Percentiles rank a stretch among this genome's conserved stretches.
Conservation (phyloP, 1,140 invertebrate species). For the Rhynchophorus ferrugineus region DNA sequence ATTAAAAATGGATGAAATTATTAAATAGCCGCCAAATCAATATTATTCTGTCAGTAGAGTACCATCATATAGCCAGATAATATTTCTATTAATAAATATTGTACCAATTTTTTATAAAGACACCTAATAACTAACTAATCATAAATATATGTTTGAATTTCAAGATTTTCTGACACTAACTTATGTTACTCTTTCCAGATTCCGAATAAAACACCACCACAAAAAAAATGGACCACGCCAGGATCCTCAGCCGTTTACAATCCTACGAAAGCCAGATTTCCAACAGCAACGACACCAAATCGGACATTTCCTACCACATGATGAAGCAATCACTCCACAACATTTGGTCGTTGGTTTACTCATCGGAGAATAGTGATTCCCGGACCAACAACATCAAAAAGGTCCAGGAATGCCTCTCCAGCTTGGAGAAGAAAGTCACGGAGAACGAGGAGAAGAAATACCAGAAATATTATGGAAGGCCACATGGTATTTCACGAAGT, state of each 20-base stretch:
- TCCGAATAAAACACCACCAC: no score
- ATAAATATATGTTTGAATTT: no score
- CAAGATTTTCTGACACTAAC: no score
- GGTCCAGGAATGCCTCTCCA: conserved; percentile 12
- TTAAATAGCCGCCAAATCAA: no score
- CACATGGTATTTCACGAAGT: neutral
- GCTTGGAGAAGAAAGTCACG: conserved; percentile 16
- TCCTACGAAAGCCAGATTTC: conserved; percentile 19
- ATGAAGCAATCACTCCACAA: conserved; percentile 22
- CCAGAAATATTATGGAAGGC: conserved; percentile 14
- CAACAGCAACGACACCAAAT: conserved; percentile 11
- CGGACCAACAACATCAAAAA: conserved; percentile 17
- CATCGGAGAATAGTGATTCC: conserved; percentile 15
- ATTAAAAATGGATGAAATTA: no score
- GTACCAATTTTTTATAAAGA: no score
- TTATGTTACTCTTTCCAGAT: no score
- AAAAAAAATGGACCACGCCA: conserved; percentile 12
- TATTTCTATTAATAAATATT: no score
- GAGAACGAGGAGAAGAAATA: conserved; percentile 20
- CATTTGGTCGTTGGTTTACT: conserved; percentile 16
- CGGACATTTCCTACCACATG: conserved; percentile 16
- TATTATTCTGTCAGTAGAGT: no score
- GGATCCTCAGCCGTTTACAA: conserved; percentile 13
- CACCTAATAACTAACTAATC: no score
- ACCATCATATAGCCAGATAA: no score